phyloP scores from a whole-genome alignment of 2,888 invertebrate species.

The Agrilus mali region DNA sequence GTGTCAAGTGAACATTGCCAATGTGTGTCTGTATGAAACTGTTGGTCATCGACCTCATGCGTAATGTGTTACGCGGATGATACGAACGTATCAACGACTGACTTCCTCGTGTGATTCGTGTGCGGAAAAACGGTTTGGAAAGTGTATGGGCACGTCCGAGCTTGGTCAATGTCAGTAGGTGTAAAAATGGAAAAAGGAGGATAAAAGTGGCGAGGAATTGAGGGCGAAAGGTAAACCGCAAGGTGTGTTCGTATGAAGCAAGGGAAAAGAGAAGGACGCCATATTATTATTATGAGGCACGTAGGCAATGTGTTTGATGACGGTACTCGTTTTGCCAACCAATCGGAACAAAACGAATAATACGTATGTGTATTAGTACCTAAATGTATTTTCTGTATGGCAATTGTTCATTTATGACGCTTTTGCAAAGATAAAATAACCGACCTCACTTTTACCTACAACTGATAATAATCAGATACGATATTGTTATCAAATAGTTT shows the following conservation, averaged over 20 bases:
- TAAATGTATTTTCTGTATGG: too few relatives aligned
- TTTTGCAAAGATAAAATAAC: too few relatives aligned
- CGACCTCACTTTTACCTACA: too few relatives aligned
- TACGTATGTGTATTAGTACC: too few relatives aligned
- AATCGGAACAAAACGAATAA: too few relatives aligned
- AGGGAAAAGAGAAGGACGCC: background rate
- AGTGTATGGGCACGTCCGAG: conserved; percentile 17
- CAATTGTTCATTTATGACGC: too few relatives aligned
- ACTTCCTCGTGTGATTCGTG: background rate
- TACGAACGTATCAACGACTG: conserved; percentile 11
- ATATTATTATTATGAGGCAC: too few relatives aligned
- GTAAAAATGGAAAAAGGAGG: conserved; percentile 25
- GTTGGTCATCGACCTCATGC: conserved; percentile 29
- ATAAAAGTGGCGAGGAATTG: conserved; percentile 24
- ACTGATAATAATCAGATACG: too few relatives aligned
- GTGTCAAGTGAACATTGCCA: conserved; percentile 10
- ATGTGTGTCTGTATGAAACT: conserved; percentile 11
- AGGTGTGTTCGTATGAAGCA: conserved; percentile 19
- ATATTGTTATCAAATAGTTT: too few relatives aligned
- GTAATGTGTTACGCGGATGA: conserved; percentile 34
- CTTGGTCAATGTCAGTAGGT: conserved; percentile 26
- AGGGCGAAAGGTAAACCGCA: conserved; percentile 36
- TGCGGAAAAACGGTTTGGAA: background rate
- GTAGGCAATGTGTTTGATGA: too few relatives aligned
- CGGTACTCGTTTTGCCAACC: too few relatives aligned